These are phyloP conservation scores for Himalopsyche phryganea DNA, from an alignment of 1,140 invertebrate species.

Conservation along the genomic window DNA sequence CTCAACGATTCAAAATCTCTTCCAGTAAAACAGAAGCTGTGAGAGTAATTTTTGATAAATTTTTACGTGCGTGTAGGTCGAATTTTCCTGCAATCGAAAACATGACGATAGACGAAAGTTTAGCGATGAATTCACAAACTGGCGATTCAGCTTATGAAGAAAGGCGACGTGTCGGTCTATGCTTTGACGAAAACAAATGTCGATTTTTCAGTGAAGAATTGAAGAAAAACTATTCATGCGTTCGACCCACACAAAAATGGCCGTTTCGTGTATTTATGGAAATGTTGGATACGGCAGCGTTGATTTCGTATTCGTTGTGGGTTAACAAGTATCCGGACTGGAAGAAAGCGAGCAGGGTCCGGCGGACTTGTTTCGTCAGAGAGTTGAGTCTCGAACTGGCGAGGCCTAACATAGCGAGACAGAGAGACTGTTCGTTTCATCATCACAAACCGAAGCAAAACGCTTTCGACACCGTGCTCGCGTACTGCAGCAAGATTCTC, in stretches of 20 bases:
- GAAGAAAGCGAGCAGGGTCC: slow-evolving; percentile 6
- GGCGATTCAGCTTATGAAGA: too few species aligned
- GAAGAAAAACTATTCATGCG: slow-evolving; percentile 21
- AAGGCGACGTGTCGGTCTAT: too few species aligned
- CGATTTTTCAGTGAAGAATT: too few species aligned
- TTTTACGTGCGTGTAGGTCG: slow-evolving; percentile 4
- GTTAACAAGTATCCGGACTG: slow-evolving; percentile 15
- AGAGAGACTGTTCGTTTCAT: neutral
- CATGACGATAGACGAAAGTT: too few species aligned
- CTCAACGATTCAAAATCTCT: neutral
- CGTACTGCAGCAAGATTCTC: neutral
- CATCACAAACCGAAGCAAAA: slow-evolving; percentile 9
- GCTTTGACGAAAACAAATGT: too few species aligned
- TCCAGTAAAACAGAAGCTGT: slow-evolving; percentile 5
- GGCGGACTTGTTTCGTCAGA: slow-evolving; percentile 9
- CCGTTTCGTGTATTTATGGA: slow-evolving; percentile 18
- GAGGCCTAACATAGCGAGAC: slow-evolving; percentile 5
- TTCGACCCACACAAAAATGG: slow-evolving; percentile 11
- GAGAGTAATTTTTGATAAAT: slow-evolving; percentile 8
- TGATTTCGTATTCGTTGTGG: slow-evolving; percentile 12
- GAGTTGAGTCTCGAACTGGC: slow-evolving; percentile 13
- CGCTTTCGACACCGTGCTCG: slow-evolving; percentile 6
- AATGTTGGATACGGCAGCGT: slow-evolving; percentile 8
- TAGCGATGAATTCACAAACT: too few species aligned
- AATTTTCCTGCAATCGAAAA: neutral